These are phyloP conservation scores for Pheucticus melanocephalus DNA, from an alignment of 2,113 vertebrate species.

Conservation along the genomic window DNA sequence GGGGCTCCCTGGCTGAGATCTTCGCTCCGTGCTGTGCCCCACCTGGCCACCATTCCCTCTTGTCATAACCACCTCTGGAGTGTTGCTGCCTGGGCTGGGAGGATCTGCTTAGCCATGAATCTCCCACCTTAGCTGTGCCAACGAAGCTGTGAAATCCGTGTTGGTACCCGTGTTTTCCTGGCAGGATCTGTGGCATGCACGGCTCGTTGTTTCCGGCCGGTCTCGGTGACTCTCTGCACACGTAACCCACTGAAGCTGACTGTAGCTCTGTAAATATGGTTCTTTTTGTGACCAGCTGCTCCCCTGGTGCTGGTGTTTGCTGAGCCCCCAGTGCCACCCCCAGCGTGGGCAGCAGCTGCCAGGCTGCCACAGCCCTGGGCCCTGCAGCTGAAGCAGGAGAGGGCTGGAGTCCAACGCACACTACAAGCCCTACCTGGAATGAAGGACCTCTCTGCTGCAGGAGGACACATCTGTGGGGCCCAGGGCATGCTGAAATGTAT, in stretches of 20 bases:
- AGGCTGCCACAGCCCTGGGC: neutral
- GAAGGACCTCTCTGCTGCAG: conserved; percentile 25
- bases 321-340: neutral
- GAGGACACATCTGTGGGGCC: neutral
- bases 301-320: neutral
- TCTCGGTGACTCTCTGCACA: neutral
- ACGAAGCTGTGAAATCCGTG: conserved; percentile 17
- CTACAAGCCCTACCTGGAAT: neutral
- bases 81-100: neutral
- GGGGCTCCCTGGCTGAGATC: neutral
- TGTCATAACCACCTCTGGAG: neutral
- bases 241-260: neutral
- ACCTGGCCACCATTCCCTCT: neutral
- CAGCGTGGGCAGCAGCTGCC: neutral
- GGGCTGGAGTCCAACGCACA: neutral
- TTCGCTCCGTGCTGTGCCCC: neutral
- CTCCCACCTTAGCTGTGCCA: neutral
- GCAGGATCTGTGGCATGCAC: neutral
- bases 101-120: neutral
- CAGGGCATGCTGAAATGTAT: neutral
- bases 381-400: neutral
- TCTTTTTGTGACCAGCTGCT: neutral
- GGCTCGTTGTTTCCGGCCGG: neutral
- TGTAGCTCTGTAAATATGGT: conserved; percentile 45
- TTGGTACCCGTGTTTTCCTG: neutral